Percentiles rank a stretch among this genome's conserved stretches.
Conservation (phyloP, 2,113 vertebrate species). For the Carlito syrichta region DNA sequence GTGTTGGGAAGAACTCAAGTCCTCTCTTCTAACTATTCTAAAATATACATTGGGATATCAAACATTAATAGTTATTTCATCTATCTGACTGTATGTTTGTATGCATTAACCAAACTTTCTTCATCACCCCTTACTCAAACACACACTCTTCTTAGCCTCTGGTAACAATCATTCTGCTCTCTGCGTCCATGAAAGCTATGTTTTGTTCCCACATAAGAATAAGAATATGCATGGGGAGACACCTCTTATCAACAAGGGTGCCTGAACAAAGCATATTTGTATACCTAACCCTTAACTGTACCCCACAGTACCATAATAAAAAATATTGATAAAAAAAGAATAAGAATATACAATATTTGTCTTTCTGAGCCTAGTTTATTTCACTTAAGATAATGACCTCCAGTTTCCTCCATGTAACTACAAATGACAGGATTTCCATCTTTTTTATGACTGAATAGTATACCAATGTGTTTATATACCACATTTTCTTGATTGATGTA, state of each 20-base stretch:
- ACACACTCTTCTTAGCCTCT: not conserved
- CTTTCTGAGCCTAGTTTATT: not conserved
- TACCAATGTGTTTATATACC: not conserved
- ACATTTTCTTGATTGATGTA: not conserved
- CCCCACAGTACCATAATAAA: too few relatives aligned
- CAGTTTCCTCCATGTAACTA: not conserved
- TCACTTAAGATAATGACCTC: not conserved
- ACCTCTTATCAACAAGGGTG: too few relatives aligned
- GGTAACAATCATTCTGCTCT: not conserved
- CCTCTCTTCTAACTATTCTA: not conserved
- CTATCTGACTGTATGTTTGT: not conserved
- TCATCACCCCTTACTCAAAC: not conserved
- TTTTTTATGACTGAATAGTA: not conserved
- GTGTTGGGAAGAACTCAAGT: not conserved
- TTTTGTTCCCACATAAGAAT: not conserved
- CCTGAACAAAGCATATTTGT: too few relatives aligned
- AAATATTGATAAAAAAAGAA: too few relatives aligned
- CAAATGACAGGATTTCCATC: not conserved
- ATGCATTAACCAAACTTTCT: not conserved
- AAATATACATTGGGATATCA: not conserved
- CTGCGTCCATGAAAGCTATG: not conserved
- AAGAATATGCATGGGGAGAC: too few relatives aligned
- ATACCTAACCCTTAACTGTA: too few relatives aligned
- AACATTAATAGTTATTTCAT: not conserved
- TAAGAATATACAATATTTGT: not conserved